Conservation (phyloP, 2,113 vertebrate genomes). For the Buteo buteo region DNA sequence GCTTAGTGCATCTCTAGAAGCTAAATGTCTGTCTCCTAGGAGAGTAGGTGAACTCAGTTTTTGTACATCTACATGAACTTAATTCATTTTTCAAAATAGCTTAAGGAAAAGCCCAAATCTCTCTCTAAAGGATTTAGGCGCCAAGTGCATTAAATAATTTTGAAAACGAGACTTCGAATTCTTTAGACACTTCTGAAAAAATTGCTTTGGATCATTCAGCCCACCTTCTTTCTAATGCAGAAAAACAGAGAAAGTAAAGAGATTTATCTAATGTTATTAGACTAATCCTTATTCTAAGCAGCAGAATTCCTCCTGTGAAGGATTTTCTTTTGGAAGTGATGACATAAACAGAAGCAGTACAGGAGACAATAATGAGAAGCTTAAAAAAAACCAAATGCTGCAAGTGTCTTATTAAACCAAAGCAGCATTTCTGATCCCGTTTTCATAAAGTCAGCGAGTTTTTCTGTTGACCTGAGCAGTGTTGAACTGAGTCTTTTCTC, state of each 20-base stretch:
- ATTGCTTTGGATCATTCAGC: not conserved
- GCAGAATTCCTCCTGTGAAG: not conserved
- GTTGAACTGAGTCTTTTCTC: not conserved
- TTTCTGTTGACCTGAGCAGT: not conserved
- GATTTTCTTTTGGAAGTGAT: conserved; percentile 26
- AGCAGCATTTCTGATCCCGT: not conserved
- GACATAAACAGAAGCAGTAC: not conserved
- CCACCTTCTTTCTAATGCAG: not conserved
- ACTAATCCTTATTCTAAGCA: conserved; percentile 8
- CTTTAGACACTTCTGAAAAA: not conserved
- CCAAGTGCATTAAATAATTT: not conserved
- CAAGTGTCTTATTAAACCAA: not conserved
- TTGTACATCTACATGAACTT: not conserved
- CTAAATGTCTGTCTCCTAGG: not conserved
- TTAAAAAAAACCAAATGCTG: conserved; percentile 9
- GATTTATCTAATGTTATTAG: conserved; percentile 3
- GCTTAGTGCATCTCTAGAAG: not conserved
- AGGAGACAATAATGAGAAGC: not conserved
- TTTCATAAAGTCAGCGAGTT: not conserved
- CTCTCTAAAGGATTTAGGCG: not conserved
- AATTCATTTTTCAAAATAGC: not conserved
- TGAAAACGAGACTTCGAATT: not conserved
- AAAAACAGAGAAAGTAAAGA: not conserved
- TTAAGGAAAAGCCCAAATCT: not conserved
- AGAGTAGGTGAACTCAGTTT: not conserved